phyloP scores from a whole-genome alignment of 2,113 vertebrate genomes.

The Halcyon senegalensis region DNA sequence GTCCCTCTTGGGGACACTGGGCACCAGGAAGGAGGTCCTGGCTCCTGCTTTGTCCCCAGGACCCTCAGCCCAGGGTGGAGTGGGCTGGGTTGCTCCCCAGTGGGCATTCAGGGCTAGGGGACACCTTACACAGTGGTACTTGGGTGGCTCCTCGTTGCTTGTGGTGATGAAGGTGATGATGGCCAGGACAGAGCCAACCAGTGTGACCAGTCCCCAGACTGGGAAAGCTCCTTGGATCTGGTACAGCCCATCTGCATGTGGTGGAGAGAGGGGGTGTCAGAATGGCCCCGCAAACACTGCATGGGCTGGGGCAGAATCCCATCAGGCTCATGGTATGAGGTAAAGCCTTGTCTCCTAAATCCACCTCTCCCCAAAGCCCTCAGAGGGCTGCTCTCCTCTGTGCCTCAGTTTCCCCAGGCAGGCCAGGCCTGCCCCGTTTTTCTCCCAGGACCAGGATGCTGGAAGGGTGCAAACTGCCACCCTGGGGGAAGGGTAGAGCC shows the following conservation, averaged over 20 bases:
- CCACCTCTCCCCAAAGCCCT: not conserved
- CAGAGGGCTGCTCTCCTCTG: fast-evolving
- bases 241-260: constrained; percentile 80
- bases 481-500: not conserved
- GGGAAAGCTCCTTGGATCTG: constrained; percentile 87
- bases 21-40: not conserved
- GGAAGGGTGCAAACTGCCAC: not conserved
- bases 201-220: constrained; percentile 82
- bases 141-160: constrained; percentile 83
- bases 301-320: not conserved
- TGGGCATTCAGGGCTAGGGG: not conserved
- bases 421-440: not conserved
- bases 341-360: not conserved
- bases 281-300: fast-evolving
- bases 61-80: not conserved
- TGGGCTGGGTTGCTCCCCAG: not conserved
- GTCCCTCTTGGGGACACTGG: not conserved
- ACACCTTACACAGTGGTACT: constrained; percentile 87
- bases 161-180: constrained; percentile 84
- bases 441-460: not conserved
- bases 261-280: not conserved
- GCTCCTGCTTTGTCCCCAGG: not conserved
- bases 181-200: constrained; percentile 80
- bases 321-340: not conserved
- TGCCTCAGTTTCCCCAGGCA: not conserved